Evolutionary conservation across 2,888 invertebrate genomes (phyloP).

Genomic region (Mayetiola destructor): DNA sequence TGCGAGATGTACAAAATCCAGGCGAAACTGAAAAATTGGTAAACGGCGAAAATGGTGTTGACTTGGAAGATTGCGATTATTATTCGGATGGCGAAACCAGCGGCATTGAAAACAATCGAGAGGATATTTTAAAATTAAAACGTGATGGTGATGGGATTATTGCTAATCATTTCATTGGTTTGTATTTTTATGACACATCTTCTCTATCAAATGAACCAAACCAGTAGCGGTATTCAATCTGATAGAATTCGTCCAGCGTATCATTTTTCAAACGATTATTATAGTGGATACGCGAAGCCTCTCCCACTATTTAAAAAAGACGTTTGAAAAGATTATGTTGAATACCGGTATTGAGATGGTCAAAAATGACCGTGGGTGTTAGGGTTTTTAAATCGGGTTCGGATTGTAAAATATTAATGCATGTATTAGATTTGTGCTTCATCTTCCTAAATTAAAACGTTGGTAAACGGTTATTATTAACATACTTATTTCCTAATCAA

Average conservation of each 20-base stretch:
- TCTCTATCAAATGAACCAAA: neutral
- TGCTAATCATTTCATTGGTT: slow-evolving; percentile 36
- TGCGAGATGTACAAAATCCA: slow-evolving; percentile 23
- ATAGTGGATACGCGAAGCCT: neutral
- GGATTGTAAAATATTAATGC: too few relatives aligned
- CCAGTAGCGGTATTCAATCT: too few relatives aligned
- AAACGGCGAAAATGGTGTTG: slow-evolving; percentile 32
- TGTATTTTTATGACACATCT: slow-evolving; percentile 23
- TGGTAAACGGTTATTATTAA: too few relatives aligned
- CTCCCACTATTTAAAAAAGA: neutral
- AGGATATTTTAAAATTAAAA: slow-evolving; percentile 15
- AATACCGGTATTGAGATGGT: neutral
- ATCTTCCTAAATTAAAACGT: too few relatives aligned
- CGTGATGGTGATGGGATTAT: slow-evolving; percentile 15
- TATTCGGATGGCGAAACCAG: slow-evolving; percentile 8
- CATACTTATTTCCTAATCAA: too few relatives aligned
- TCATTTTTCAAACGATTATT: neutral
- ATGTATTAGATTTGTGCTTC: too few relatives aligned
- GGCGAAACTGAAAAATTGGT: slow-evolving; percentile 17
- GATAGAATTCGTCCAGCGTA: too few relatives aligned
- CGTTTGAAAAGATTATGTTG: neutral
- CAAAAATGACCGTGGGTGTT: too few relatives aligned
- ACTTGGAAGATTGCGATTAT: slow-evolving; percentile 20
- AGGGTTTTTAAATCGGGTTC: too few relatives aligned
- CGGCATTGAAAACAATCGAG: slow-evolving; percentile 13